These are phyloP conservation scores for Hoplostethus atlanticus DNA, from an alignment of 2,797 vertebrate genomes.

Conservation along the genomic window DNA sequence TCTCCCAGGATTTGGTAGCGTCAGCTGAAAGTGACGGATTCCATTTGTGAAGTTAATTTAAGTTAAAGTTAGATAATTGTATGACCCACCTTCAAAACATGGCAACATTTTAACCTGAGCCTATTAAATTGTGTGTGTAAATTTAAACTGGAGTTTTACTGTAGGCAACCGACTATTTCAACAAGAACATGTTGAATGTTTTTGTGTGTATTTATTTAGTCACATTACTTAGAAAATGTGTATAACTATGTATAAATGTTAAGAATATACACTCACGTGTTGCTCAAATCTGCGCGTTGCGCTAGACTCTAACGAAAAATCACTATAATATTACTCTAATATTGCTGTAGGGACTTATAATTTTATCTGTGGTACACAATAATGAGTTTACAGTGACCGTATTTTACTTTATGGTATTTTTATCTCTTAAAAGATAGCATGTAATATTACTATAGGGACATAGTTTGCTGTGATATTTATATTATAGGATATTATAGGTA, in stretches of 20 bases:
- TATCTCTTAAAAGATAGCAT: too few relatives aligned
- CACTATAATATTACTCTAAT: background rate
- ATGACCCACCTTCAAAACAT: constrained; percentile 3
- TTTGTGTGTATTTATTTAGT: background rate
- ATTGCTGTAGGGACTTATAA: background rate
- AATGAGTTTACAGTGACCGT: too few relatives aligned
- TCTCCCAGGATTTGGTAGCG: constrained; percentile 1
- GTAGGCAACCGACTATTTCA: background rate
- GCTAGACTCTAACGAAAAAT: background rate
- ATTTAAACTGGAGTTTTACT: background rate
- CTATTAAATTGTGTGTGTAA: background rate
- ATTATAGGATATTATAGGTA: too few relatives aligned
- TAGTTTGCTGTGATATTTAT: too few relatives aligned
- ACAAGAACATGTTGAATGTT: background rate
- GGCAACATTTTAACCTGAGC: background rate
- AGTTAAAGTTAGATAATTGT: constrained; percentile 19
- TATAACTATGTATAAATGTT: background rate
- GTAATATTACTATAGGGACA: too few relatives aligned
- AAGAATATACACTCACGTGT: background rate
- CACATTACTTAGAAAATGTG: background rate
- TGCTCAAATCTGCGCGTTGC: background rate
- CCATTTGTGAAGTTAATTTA: constrained; percentile 42
- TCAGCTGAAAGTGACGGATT: constrained; percentile 14
- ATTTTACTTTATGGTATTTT: too few relatives aligned
- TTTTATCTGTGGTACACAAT: too few relatives aligned